Evolutionary conservation across 2,888 invertebrate species (phyloP).

Genomic region (Plebejus melissa): DNA sequence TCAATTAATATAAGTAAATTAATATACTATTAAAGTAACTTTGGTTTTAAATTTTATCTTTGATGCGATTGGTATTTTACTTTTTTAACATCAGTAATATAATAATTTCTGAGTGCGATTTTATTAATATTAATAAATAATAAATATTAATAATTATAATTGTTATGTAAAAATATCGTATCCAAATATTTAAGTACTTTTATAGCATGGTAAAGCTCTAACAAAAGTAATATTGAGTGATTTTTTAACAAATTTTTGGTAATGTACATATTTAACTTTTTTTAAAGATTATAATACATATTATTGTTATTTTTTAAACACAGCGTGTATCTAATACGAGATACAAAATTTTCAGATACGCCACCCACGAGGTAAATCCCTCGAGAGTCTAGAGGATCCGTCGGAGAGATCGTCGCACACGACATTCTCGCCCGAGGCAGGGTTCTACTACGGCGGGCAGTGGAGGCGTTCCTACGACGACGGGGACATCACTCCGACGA

Average conservation of each 20-base stretch:
- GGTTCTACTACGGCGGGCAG: conserved; percentile 78
- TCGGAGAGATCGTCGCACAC: conserved; percentile 81
- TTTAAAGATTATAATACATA: background rate
- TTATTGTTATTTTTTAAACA: background rate
- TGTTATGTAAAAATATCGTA: conserved; percentile 25
- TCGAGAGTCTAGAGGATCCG: conserved; percentile 91
- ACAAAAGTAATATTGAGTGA: conserved; percentile 25
- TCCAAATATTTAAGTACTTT: conserved; percentile 27
- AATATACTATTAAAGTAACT: conserved; percentile 26
- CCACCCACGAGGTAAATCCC: conserved; percentile 90
- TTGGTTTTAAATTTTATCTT: conserved; percentile 20
- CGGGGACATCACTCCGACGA: conserved; percentile 92
- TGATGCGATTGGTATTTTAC: conserved; percentile 19
- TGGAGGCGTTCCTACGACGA: conserved; percentile 92
- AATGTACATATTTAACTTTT: background rate
- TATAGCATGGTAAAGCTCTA: conserved; percentile 30
- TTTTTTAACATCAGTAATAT: conserved; percentile 11
- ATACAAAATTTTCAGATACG: conserved; percentile 79
- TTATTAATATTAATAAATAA: background rate
- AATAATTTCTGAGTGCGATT: background rate
- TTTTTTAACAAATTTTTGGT: conserved; percentile 7
- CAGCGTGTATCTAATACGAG: background rate
- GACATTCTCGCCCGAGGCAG: conserved; percentile 80
- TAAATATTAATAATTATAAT: background rate
- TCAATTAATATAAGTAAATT: conserved; percentile 30